A percentile compares a stretch with the other conserved stretches of the same genome.
Conservation (phyloP, 2,797 vertebrate genomes). For the Melanotaenia boesemani region DNA sequence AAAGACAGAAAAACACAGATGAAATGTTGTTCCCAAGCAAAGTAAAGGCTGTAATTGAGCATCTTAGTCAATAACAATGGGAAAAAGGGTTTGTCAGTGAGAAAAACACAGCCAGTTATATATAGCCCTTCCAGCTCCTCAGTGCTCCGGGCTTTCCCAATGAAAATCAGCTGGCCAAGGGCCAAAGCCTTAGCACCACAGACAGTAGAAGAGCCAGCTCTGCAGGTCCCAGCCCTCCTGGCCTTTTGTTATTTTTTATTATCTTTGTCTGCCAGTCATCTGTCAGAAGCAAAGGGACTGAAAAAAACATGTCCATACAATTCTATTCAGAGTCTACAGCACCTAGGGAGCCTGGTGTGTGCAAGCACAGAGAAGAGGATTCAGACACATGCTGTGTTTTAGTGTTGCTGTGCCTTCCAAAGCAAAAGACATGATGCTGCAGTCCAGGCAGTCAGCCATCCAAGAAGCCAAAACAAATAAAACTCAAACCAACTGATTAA, state of each 20-base stretch:
- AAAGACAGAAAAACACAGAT: slow-evolving; percentile 38
- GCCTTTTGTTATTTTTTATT: slow-evolving; percentile 76
- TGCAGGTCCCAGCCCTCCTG: slow-evolving; percentile 74
- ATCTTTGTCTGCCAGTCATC: slow-evolving; percentile 81
- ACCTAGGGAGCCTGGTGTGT: slow-evolving; percentile 65
- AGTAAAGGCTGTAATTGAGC: slow-evolving; percentile 69
- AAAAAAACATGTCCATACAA: slow-evolving; percentile 59
- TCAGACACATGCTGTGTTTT: slow-evolving; percentile 74
- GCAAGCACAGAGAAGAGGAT: slow-evolving; percentile 69
- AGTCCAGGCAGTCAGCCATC: slow-evolving; percentile 75
- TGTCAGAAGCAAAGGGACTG: slow-evolving; percentile 71
- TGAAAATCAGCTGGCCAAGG: slow-evolving; percentile 74
- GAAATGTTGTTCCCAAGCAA: slow-evolving; percentile 59
- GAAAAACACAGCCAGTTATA: slow-evolving; percentile 76
- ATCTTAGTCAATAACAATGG: slow-evolving; percentile 76
- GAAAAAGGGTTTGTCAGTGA: slow-evolving; percentile 75
- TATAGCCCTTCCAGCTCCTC: slow-evolving; percentile 75
- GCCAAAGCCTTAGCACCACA: slow-evolving; percentile 69
- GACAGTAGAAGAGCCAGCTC: slow-evolving; percentile 72
- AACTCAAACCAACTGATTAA: slow-evolving; percentile 70
- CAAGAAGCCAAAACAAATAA: slow-evolving; percentile 76
- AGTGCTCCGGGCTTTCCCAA: slow-evolving; percentile 78
- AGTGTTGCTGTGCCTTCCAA: slow-evolving; percentile 73
- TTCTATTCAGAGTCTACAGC: slow-evolving; percentile 71
- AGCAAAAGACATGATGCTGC: slow-evolving; percentile 77